Base-by-base conservation (phyloP, 2,797 vertebrate genomes). In the Acrossocheilus fasciatus region DNA sequence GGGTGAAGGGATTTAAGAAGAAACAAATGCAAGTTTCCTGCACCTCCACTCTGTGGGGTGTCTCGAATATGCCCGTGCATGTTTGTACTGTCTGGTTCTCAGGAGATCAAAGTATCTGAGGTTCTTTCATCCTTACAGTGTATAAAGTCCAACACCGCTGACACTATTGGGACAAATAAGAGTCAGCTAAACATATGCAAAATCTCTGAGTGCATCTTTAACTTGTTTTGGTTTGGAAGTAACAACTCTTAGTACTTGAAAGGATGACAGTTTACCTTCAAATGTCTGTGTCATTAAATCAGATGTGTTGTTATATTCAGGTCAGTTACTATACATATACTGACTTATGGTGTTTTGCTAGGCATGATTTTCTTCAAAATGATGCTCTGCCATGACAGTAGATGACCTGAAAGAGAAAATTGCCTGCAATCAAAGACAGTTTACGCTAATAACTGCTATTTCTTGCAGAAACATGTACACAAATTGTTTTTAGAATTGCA, bases 321-420 rank as follows among this genome's bases (percentile, higher is more conserved):
- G 68, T 41, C 43, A 43, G 39, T 43, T 72, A 12, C 10, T 72
- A 43, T 43, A 70, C 23, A 45, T 26, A 36, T 41, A 26, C n/a
- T 73, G 11, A 45, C 11, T 72, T 20, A 4, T 26, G 23, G 41
- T 73, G 12, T 14, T 2, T 7, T 45, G 6, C 23, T 45, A 15
- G n/a, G 12, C 70, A 73, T 45, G 70, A 14, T 73, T 73, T 45
- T 72, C 20, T 72, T 26, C 23, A 45, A 72, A 45, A n/a, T 73
- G 43, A 4, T 45, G 12, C 12, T 26, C 41, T 8, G 6, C 41
- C 23, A 26, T 73, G 23, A 45, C 12, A 73, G 18, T 20, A 69
- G 10, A 73, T 26, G 23, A 43, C 5, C 41, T 73, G 70, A 45
- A 45, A 43, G 20, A n/a, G 39, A 72, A 45, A 45, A n/a, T 15